Conservation (phyloP, 2,113 vertebrate species). For the Entosphenus tridentatus region DNA sequence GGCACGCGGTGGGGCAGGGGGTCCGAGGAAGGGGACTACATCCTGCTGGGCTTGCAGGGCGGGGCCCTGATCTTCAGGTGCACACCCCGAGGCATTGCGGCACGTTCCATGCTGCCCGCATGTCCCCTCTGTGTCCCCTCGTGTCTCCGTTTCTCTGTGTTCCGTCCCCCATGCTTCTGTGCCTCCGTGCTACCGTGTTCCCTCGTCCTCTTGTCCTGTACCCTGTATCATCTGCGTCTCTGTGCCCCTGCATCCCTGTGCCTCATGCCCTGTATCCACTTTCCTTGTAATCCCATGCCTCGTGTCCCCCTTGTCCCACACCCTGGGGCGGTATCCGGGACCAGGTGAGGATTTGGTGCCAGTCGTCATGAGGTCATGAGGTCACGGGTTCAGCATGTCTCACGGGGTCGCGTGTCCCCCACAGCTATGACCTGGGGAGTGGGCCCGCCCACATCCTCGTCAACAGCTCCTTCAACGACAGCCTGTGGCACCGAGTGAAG, state of each 20-base stretch:
- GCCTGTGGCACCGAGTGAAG: constrained; percentile 73
- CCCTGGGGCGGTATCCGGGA: background rate
- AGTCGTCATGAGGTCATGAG: background rate
- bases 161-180: background rate
- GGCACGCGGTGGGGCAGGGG: constrained; percentile 51
- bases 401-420: background rate
- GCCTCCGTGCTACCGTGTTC: too few relatives aligned
- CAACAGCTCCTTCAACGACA: constrained; percentile 61
- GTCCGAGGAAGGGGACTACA: constrained; percentile 36
- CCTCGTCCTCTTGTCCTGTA: too few relatives aligned
- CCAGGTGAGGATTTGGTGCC: background rate
- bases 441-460: constrained; percentile 36
- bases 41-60: constrained; percentile 64
- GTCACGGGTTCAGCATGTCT: background rate
- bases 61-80: constrained; percentile 68
- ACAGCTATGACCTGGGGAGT: constrained; percentile 74
- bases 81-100: background rate
- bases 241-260: too few relatives aligned
- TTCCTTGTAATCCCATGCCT: too few relatives aligned
- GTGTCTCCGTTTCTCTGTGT: background rate
- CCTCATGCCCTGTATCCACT: too few relatives aligned
- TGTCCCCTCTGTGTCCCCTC: background rate
- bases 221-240: too few relatives aligned
- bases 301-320: background rate
- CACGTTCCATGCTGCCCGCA: background rate